Evolutionary conservation across 2,888 invertebrate genomes (phyloP), one percentile per base, ranked within the genome.

Genomic region (Lumbricus terrestris): DNA sequence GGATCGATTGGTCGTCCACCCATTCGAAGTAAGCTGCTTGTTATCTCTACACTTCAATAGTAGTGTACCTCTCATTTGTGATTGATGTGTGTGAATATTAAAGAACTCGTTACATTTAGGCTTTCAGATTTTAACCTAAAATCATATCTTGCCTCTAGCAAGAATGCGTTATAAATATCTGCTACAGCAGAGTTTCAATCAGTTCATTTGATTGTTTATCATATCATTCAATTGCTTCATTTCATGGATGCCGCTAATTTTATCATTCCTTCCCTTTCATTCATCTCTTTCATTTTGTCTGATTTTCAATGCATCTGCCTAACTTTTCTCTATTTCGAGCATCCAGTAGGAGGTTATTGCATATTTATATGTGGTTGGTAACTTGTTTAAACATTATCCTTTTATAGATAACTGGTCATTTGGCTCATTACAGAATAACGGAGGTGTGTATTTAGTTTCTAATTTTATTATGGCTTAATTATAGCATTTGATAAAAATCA

Each of bases 1-100:
- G 92, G 92, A 54, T 47, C 85, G 5, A 23, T 85, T 34, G 34
- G 20, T 8, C 34, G 85, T 35, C 85, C 85, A 1, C 85, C 85
- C n/a, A 33, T 85, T 34, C 34, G 85, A 37, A 85, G 85, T 85
- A 85, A 85, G 85, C 35, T n/a, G n/a, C 6, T 69, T 69, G n/a
- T 69, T 69, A 69, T 69, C n/a, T n/a, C 69, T 69, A n/a, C n/a
- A n/a, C 29, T 3, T 69, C 69, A n/a, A 8, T 69, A 69, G 69
- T 69, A n/a, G 29, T 8, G 2, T n/a, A 29, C 69, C 69, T n/a
- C 11, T 69, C 29, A 69, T 69, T n/a, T 69, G 69, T 29, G 29
- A n/a, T n/a, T n/a, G n/a, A n/a, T 69, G 29, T 69, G 29, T 69
- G 69, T 69, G 69, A n/a, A 69, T 20, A 69, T 47, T 23, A 47